Evolutionary conservation across 2,888 invertebrate species (phyloP), one percentile per base, ranked within the genome.

Genomic region (Hydrotaea diabolus): DNA sequence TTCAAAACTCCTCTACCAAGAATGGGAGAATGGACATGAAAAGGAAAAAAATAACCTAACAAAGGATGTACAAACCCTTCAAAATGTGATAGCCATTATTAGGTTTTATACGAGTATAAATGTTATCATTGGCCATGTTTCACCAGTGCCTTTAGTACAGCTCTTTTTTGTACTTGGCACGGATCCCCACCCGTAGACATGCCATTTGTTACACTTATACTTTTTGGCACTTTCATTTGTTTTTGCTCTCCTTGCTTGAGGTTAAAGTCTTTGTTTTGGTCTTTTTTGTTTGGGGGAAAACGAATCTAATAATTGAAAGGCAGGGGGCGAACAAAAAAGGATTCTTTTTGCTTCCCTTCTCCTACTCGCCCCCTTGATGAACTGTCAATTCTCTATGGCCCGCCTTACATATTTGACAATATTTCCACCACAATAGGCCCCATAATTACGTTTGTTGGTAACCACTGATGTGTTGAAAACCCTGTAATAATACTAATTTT

Each of bases 31-130:
- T 17, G 23, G 57, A 36, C 1, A 31, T 39, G 11, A 72, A 21
- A 2, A 53, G 19, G 19, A 39, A 53, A 55, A 69, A 55, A 26
- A 77, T 23, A 15, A 59, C 4, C 59, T 17, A 26, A 59, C 59
- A 59, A 59, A 59, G 26, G 26, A 26, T 31, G 21, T 13, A n/a
- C n/a, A 49, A 49, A 43, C 64, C 43, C 19, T 39, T 8, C 26
- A 31, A 39, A 69, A 69, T 46, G 11, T 69, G 69, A 46, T 69
- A 21, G 69, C 46, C 17, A 43, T 69, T 69, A 69, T 69, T 69
- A 69, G 69, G 46, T 69, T 69, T 69, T n/a, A n/a, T n/a, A n/a
- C n/a, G n/a, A n/a, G 13, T 69, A 69, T 69, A 46, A 69, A 69
- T 69, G 69, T 69, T 69, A 69, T 69, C 69, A 31, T 66, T 66